These are phyloP conservation scores for Zoanthus sociatus DNA, from an alignment of 92 coral and sea anemone genomes.

Conservation along the genomic window DNA sequence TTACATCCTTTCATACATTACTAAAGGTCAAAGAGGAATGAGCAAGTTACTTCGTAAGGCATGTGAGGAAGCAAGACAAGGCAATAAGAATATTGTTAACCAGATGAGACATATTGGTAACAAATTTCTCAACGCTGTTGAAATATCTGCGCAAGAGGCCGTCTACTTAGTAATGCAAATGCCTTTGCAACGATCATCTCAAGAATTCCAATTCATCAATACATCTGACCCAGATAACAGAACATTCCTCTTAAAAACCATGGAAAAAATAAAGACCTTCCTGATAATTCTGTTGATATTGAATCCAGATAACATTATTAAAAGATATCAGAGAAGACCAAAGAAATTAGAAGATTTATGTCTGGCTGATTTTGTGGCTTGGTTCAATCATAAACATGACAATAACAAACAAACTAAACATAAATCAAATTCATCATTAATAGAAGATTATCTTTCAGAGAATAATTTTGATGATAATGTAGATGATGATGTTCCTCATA, in stretches of 20 bases:
- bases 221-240: conserved; percentile 79
- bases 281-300: conserved; percentile 72
- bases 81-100: conserved; percentile 59
- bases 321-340: conserved; percentile 79
- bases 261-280: conserved; percentile 72
- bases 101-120: conserved; percentile 56
- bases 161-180: conserved; percentile 79
- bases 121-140: conserved; percentile 55
- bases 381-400: conserved; percentile 67
- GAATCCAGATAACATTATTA: conserved; percentile 75
- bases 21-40: conserved; percentile 73
- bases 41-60: conserved; percentile 65
- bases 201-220: conserved; percentile 72
- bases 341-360: conserved; percentile 61
- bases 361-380: conserved; percentile 82
- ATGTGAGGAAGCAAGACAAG: conserved; percentile 62
- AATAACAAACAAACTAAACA: conserved; percentile 2
- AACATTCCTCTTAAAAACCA: conserved; percentile 63
- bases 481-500: conserved; percentile 42
- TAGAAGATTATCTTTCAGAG: conserved; percentile 47
- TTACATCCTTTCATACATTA: conserved; percentile 66
- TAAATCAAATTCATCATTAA: background rate
- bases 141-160: conserved; percentile 78
- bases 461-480: conserved; percentile 50
- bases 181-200: conserved; percentile 71